Base-by-base conservation (phyloP, 2,113 vertebrate species). In the Tichodroma muraria region DNA sequence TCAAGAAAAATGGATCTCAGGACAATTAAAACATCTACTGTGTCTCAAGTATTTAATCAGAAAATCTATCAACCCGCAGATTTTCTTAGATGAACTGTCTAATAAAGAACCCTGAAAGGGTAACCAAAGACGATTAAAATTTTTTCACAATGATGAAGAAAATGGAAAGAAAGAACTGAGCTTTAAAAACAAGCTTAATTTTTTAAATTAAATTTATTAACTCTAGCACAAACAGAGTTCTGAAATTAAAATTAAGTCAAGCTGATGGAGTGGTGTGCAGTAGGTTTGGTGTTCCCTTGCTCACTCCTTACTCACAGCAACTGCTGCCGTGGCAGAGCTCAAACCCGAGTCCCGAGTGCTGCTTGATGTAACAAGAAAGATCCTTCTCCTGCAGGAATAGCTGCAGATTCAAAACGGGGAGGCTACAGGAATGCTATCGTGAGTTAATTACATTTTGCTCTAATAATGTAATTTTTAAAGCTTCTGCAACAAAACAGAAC, bases 11-110 rank as follows among this genome's bases (percentile, higher is more conserved):
- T 52, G 77, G 30, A 72, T 82, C 63, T 88, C 65, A 52, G 64
- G 65, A 78, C 91, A 95, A 88, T 80, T 95, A 90, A 93, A 94
- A 92, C 35, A 90, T 70, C 44, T 79, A 72, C 38, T 13, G 37
- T 49, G 64, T 73, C 77, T 75, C 56, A 56, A 61, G 88, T 70
- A 89, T 70, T 96, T 71, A 10, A 75, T 79, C 93, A 89, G 63
- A 54, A 79, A 89, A 91, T 91, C 93, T 84, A 91, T 81, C 90
- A 80, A 47, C 61, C 27, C 6, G 2, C 64, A 65, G 76, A 24
- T 78, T 71, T 80, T 33, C 82, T 60, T 9, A 57, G 45, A 89
- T 64, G 45, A 68, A 88, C 50, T 78, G 37, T 49, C 79, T 82
- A 49, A 80, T 68, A 60, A 80, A 69, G 11, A 60, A 63, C 10